Conservation (phyloP, 2,113 vertebrate species). For the Xerus inauris region DNA sequence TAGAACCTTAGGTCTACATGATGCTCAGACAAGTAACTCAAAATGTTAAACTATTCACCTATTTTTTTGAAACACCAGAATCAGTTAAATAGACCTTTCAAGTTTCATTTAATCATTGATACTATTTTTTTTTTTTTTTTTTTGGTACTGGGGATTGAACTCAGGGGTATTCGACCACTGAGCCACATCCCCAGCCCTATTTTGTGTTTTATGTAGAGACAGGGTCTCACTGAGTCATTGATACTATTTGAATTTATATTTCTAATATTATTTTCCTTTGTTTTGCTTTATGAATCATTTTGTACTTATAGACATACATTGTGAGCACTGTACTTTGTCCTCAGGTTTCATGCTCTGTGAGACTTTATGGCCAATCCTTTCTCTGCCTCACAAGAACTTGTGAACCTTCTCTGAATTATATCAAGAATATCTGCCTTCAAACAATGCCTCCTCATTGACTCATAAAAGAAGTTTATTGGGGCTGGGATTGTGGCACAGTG, state of each 20-base stretch:
- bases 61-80: background rate
- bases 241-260: background rate
- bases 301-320: background rate
- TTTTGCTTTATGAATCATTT: background rate
- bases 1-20: background rate
- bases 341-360: too few relatives aligned
- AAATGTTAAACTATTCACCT: background rate
- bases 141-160: too few relatives aligned
- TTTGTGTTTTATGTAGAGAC: too few relatives aligned
- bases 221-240: background rate
- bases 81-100: background rate
- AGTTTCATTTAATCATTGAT: background rate
- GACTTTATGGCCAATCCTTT: background rate
- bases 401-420: background rate
- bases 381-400: background rate
- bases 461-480: background rate
- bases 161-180: too few relatives aligned
- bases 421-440: background rate
- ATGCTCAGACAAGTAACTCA: background rate
- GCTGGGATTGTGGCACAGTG: too few relatives aligned
- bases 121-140: background rate
- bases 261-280: background rate
- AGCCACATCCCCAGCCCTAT: too few relatives aligned
- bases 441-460: background rate
- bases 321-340: background rate